phyloP scores from a whole-genome alignment of 1,140 invertebrate genomes.

The Probaryconus sp. region DNA sequence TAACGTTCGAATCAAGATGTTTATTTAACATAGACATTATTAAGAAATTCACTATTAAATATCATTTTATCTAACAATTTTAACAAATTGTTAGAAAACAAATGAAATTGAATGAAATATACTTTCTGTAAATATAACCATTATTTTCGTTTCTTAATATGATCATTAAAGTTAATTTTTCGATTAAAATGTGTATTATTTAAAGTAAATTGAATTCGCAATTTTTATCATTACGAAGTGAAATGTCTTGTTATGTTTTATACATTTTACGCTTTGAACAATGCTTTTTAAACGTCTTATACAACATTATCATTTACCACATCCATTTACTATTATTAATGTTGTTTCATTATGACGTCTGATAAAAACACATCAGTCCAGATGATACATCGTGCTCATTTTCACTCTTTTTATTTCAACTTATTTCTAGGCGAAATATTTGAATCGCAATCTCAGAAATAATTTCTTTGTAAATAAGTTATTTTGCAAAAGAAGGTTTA shows the following conservation, averaged over 20 bases:
- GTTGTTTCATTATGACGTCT: slow-evolving; percentile 8
- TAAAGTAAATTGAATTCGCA: too few species aligned
- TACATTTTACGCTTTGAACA: slow-evolving; percentile 19
- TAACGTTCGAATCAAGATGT: background rate
- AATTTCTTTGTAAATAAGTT: background rate
- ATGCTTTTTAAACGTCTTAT: slow-evolving; percentile 8
- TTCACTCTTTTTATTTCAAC: slow-evolving; percentile 21
- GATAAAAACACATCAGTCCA: slow-evolving; percentile 13
- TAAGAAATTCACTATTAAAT: too few species aligned
- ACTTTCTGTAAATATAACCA: too few species aligned
- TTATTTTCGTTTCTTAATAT: too few species aligned
- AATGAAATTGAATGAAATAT: too few species aligned
- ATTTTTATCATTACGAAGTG: slow-evolving; percentile 15
- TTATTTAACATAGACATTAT: too few species aligned
- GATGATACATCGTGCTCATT: slow-evolving; percentile 20
- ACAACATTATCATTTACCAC: slow-evolving; percentile 18
- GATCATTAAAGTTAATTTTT: too few species aligned
- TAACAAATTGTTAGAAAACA: too few species aligned
- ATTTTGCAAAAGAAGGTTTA: too few species aligned
- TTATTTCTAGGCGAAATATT: slow-evolving; percentile 20
- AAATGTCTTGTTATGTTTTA: slow-evolving; percentile 29
- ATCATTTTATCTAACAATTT: too few species aligned
- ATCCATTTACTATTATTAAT: slow-evolving; percentile 38
- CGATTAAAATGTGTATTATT: too few species aligned
- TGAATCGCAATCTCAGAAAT: background rate